These are phyloP conservation scores for Phodopus roborovskii DNA, from an alignment of 2,113 vertebrate species.

Conservation along the genomic window DNA sequence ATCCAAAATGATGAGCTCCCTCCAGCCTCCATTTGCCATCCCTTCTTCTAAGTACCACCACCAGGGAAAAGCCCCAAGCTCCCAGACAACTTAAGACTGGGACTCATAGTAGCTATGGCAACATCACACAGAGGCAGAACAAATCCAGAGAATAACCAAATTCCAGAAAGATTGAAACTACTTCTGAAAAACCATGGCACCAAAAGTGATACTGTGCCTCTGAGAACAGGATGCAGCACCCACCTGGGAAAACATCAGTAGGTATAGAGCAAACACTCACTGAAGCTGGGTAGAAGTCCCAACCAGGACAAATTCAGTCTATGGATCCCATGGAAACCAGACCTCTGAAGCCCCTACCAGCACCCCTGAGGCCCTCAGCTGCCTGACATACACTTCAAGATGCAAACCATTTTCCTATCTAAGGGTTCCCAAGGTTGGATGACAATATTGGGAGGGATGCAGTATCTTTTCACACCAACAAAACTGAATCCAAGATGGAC, in stretches of 20 bases:
- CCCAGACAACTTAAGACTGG: not conserved
- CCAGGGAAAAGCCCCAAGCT: not conserved
- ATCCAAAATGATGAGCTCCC: not conserved
- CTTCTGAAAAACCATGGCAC: not conserved
- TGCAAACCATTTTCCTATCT: not conserved
- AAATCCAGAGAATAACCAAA: not conserved
- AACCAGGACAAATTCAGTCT: not conserved
- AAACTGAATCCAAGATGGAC: not conserved
- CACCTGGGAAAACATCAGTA: not conserved
- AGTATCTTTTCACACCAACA: not conserved
- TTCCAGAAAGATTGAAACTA: not conserved
- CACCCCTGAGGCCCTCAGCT: not conserved
- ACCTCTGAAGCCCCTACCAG: not conserved
- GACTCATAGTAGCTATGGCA: not conserved
- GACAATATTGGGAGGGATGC: accelerated
- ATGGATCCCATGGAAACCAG: not conserved
- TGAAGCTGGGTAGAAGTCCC: not conserved
- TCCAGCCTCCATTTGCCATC: not conserved
- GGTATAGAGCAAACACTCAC: not conserved
- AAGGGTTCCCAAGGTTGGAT: not conserved
- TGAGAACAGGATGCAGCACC: not conserved
- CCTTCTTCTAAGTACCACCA: not conserved
- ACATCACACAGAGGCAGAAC: not conserved
- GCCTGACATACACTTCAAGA: no score
- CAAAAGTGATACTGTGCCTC: not conserved